Conservation (phyloP, 2,888 invertebrate species). For the Agelastica alni region DNA sequence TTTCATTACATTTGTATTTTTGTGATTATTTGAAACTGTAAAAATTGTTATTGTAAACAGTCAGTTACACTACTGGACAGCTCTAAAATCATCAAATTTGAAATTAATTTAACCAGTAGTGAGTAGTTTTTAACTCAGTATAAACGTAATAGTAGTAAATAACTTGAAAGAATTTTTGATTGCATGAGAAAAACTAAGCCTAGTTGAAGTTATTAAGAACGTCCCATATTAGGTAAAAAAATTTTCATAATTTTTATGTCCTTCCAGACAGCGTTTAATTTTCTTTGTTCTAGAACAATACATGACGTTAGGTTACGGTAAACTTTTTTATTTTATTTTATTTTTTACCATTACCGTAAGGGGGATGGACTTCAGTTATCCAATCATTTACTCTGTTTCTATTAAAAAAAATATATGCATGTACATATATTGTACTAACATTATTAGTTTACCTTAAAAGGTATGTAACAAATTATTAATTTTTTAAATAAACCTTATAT, state of each 20-base stretch:
- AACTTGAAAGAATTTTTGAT: slow-evolving; percentile 11
- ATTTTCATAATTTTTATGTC: slow-evolving; percentile 32
- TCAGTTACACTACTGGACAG: slow-evolving; percentile 57
- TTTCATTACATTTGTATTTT: too few relatives aligned
- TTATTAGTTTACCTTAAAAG: too few relatives aligned
- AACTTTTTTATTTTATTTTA: slow-evolving; percentile 43
- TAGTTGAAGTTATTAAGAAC: slow-evolving; percentile 14
- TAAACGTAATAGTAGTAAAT: slow-evolving; percentile 26
- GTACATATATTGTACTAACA: too few relatives aligned
- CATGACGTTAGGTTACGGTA: slow-evolving; percentile 51
- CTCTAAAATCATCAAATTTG: slow-evolving; percentile 52
- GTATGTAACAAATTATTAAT: too few relatives aligned
- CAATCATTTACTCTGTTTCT: too few relatives aligned
- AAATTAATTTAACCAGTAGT: slow-evolving; percentile 56
- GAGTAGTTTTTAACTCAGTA: slow-evolving; percentile 55
- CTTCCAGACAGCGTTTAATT: slow-evolving; percentile 52
- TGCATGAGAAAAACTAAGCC: slow-evolving; percentile 22
- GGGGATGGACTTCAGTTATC: too few relatives aligned
- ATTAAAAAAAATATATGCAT: too few relatives aligned
- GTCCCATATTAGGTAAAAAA: slow-evolving; percentile 38
- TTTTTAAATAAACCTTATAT: too few relatives aligned
- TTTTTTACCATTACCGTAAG: slow-evolving; percentile 25
- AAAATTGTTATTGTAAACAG: slow-evolving; percentile 54
- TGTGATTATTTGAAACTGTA: slow-evolving; percentile 43
- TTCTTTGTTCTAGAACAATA: slow-evolving; percentile 55